phyloP scores from a whole-genome alignment of 2,113 vertebrate genomes.

The Zootoca vivipara region DNA sequence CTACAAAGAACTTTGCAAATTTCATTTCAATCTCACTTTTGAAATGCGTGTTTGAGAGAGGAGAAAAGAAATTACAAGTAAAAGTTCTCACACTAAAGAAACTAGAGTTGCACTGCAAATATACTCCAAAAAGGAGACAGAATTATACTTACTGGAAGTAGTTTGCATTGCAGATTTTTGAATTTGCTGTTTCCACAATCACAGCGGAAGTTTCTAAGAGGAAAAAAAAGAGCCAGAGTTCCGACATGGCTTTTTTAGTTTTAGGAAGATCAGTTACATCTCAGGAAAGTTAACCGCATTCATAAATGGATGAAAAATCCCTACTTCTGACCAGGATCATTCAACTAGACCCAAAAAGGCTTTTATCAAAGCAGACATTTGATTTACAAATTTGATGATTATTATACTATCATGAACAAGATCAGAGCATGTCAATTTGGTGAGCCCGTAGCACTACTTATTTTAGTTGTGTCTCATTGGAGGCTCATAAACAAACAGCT shows the following conservation, averaged over 20 bases:
- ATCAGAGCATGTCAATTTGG: neutral
- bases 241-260: neutral
- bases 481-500: neutral
- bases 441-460: neutral
- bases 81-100: neutral
- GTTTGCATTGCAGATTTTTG: constrained; percentile 87
- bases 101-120: neutral
- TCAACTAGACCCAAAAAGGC: neutral
- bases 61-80: neutral
- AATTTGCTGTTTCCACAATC: constrained; percentile 97
- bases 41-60: neutral
- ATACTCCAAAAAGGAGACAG: neutral
- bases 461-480: neutral
- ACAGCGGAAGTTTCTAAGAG: constrained; percentile 90
- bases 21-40: neutral
- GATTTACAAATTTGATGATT: neutral
- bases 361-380: neutral
- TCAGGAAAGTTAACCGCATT: too few species aligned
- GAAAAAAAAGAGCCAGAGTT: neutral
- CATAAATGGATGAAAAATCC: neutral
- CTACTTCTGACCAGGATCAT: neutral
- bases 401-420: neutral
- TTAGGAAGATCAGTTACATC: too few species aligned
- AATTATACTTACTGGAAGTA: constrained; percentile 82
- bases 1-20: neutral